A percentile compares a stretch with the other conserved stretches of the same genome.
These are phyloP conservation scores for Corythaixoides concolor DNA, from an alignment of 2,113 vertebrate species.

Conservation along the genomic window DNA sequence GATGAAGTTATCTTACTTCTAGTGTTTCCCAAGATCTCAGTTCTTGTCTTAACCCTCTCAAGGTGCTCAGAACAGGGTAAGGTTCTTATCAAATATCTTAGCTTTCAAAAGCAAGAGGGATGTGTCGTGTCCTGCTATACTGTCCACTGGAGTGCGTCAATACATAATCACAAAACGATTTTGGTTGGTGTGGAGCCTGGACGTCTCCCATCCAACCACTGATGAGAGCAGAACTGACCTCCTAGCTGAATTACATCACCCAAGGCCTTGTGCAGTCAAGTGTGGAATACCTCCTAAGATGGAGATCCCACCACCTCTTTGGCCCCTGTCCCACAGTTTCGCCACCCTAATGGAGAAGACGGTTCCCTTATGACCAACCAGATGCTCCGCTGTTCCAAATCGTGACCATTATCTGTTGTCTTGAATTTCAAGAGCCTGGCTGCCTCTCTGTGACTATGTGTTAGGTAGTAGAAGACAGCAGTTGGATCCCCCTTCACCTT, in stretches of 20 bases:
- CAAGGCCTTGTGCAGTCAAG: background rate
- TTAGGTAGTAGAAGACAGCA: no score
- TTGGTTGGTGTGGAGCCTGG: background rate
- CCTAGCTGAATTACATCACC: background rate
- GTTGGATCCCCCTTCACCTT: background rate
- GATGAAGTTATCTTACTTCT: background rate
- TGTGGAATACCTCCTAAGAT: background rate
- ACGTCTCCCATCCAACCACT: background rate
- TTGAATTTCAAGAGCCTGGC: background rate
- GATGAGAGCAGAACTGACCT: background rate
- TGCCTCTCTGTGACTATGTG: background rate
- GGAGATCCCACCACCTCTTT: background rate
- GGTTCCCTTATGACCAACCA: background rate
- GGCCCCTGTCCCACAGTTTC: background rate
- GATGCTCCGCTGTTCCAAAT: background rate
- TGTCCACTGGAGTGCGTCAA: background rate
- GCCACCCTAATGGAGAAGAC: background rate
- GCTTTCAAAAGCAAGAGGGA: background rate
- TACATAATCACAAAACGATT: background rate
- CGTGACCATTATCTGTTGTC: background rate
- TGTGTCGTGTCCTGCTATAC: background rate
- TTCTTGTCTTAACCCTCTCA: background rate
- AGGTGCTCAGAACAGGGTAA: background rate
- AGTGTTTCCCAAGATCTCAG: background rate
- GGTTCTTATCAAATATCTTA: background rate